Evolutionary conservation across 1,140 invertebrate genomes (phyloP).

Genomic region (Brachionus paranguensis): DNA sequence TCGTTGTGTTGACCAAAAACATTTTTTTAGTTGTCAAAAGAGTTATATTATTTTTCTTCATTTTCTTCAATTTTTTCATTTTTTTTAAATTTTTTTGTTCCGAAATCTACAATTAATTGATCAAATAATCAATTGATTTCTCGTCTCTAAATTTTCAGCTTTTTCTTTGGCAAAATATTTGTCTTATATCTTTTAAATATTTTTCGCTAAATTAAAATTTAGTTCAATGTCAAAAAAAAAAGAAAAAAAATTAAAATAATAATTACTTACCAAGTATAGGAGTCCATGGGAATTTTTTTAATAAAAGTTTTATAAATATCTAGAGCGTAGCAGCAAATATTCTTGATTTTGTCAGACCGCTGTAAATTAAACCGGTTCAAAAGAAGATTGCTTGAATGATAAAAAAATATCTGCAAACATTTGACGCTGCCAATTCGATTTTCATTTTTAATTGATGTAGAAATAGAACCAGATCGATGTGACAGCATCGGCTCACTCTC

Average conservation of each 20-base stretch:
- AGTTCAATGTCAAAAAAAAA: not conserved
- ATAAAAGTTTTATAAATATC: conserved; percentile 29
- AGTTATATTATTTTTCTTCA: no score
- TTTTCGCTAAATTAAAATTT: no score
- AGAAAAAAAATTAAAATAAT: not conserved
- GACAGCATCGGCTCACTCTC: conserved; percentile 48
- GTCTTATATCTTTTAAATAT: no score
- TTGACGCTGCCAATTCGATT: conserved; percentile 67
- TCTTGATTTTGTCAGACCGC: conserved; percentile 59
- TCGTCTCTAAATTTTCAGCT: no score
- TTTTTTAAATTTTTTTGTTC: no score
- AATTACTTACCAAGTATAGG: not conserved
- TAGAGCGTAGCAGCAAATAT: not conserved
- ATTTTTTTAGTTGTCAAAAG: no score
- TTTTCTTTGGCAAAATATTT: no score
- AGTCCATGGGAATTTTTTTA: conserved; percentile 12
- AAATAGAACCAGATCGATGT: not conserved
- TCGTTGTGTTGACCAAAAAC: no score
- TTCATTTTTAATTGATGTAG: conserved; percentile 16
- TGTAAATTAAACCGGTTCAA: conserved; percentile 57
- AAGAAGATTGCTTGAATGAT: conserved; percentile 46
- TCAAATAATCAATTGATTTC: no score
- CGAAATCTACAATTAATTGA: no score
- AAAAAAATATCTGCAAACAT: conserved; percentile 89
- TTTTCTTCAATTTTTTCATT: no score